Conservation (phyloP, 2,888 invertebrate species). For the Caenorhabditis virilis region DNA sequence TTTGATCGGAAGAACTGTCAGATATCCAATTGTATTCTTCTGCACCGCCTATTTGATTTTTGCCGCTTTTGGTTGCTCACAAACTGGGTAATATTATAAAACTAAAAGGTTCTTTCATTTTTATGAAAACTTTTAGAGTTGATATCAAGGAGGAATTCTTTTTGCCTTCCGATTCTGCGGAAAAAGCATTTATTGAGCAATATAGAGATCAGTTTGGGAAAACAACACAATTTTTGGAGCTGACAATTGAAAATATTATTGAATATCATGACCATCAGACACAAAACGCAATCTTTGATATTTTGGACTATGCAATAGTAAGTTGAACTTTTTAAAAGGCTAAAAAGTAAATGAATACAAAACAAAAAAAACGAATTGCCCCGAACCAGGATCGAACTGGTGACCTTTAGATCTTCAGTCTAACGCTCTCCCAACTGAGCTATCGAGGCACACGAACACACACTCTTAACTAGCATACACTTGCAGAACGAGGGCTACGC, state of each 20-base stretch:
- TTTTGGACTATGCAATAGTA: constrained; percentile 45
- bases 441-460: constrained; percentile 19
- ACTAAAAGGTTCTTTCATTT: no score
- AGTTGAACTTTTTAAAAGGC: no score
- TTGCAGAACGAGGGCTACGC: constrained; percentile 62
- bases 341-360: no score
- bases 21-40: constrained; percentile 49
- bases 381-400: constrained; percentile 68
- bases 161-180: constrained; percentile 40
- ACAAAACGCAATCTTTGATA: constrained; percentile 32
- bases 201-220: constrained; percentile 53
- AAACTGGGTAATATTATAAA: no score
- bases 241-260: constrained; percentile 38
- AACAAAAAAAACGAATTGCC: constrained; percentile 37
- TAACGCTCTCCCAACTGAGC: constrained; percentile 69
- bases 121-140: no score
- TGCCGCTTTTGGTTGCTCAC: constrained; percentile 54
- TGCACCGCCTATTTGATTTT: constrained; percentile 59
- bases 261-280: constrained; percentile 45
- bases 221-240: constrained; percentile 40
- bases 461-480: not conserved
- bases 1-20: constrained; percentile 31
- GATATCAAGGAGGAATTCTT: constrained; percentile 56
- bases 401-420: constrained; percentile 69
- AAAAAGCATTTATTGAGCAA: constrained; percentile 44